These are phyloP conservation scores for Drosophila bocki DNA, from an alignment of 1,140 invertebrate species.

Conservation along the genomic window DNA sequence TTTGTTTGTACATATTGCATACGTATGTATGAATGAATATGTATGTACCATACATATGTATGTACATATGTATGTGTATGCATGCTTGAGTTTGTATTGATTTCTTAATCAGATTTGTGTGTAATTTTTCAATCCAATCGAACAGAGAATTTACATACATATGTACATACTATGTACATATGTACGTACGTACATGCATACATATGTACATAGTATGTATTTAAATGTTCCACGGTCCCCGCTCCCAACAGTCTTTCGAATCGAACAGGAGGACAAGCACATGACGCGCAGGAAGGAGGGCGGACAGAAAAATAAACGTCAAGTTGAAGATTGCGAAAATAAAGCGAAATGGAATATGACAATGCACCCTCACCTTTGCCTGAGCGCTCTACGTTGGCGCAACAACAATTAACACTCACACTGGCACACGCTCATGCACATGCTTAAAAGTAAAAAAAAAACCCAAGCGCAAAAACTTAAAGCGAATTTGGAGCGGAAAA, in stretches of 20 bases:
- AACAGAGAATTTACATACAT: neutral
- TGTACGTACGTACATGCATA: too few species aligned
- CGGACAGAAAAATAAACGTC: slow-evolving; percentile 37
- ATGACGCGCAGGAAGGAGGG: slow-evolving; percentile 3
- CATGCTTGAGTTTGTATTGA: too few species aligned
- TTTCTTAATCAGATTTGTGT: neutral
- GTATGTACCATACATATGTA: too few species aligned
- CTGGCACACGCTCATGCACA: slow-evolving; percentile 11
- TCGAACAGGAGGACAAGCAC: slow-evolving; percentile 13
- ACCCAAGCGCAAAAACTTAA: slow-evolving; percentile 27
- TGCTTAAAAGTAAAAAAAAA: slow-evolving; percentile 16
- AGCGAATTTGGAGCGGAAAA: slow-evolving; percentile 27
- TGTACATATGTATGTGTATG: too few species aligned
- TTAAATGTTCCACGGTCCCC: neutral
- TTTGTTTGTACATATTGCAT: too few species aligned
- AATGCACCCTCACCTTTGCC: slow-evolving; percentile 25
- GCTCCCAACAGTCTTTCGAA: slow-evolving; percentile 2
- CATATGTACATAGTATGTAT: too few species aligned
- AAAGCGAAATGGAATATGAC: slow-evolving; percentile 55
- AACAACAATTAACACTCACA: slow-evolving; percentile 50
- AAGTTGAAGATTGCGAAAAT: slow-evolving; percentile 47
- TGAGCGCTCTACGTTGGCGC: slow-evolving; percentile 34
- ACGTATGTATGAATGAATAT: too few species aligned
- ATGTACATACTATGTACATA: too few species aligned
- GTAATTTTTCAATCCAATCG: neutral